Conservation (phyloP, 2,888 invertebrate genomes). For the Lymantria dispar region DNA sequence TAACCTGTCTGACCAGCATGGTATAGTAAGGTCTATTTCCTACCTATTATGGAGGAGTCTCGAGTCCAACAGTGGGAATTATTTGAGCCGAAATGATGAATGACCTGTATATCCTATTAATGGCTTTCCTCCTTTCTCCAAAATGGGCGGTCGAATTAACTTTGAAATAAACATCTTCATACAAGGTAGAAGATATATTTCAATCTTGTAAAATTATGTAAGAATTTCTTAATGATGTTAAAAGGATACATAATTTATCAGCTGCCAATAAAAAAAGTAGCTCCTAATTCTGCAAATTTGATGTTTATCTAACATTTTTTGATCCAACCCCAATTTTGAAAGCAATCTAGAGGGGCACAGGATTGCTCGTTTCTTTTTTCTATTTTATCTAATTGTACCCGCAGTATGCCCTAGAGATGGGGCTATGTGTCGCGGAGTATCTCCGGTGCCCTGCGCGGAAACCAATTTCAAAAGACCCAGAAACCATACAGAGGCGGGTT, state of each 20-base stretch:
- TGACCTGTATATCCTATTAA: too few relatives aligned
- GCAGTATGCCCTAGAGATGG: constrained; percentile 70
- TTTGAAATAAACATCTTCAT: too few relatives aligned
- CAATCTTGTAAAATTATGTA: background rate
- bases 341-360: constrained; percentile 53
- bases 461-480: constrained; percentile 72
- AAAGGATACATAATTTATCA: constrained; percentile 2
- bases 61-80: too few relatives aligned
- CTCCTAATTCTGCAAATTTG: constrained; percentile 18
- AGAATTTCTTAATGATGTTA: background rate
- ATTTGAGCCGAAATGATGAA: too few relatives aligned
- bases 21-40: too few relatives aligned
- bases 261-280: background rate
- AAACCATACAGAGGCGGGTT: constrained; percentile 55
- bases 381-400: constrained; percentile 71
- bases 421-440: constrained; percentile 65
- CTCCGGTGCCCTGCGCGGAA: constrained; percentile 58
- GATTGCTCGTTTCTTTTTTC: constrained; percentile 56
- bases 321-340: constrained; percentile 42
- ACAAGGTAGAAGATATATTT: too few relatives aligned
- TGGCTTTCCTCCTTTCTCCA: too few relatives aligned
- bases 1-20: too few relatives aligned
- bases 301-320: constrained; percentile 30
- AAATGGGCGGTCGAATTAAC: too few relatives aligned
- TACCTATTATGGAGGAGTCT: too few relatives aligned